Evolutionary conservation across 2,113 vertebrate species (phyloP).

Genomic region (Lutjanus erythropterus): DNA sequence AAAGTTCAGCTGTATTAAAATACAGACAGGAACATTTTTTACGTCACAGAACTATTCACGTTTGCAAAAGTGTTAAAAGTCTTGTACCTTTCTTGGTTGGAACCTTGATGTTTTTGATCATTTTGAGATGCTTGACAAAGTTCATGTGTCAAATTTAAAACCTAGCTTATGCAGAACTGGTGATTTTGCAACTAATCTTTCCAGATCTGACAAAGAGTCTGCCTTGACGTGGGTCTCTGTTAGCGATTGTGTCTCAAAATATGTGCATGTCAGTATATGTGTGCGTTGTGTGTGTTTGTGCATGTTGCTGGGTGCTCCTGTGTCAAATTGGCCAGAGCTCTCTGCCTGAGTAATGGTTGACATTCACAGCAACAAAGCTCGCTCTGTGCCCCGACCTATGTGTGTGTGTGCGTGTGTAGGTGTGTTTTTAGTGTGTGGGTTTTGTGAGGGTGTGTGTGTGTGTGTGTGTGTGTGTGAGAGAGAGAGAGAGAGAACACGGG

Average conservation of each 20-base stretch:
- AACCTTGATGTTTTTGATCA: not conserved
- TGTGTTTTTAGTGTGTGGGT: constrained; percentile 22
- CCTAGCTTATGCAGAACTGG: not conserved
- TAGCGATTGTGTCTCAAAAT: not conserved
- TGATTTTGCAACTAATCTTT: not conserved
- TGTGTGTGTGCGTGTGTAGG: constrained; percentile 30
- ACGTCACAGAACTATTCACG: not conserved
- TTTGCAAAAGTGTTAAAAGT: not conserved
- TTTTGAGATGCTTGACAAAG: not conserved
- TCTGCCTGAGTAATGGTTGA: constrained; percentile 59
- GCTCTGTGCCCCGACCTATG: constrained; percentile 60
- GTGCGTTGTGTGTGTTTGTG: constrained; percentile 42
- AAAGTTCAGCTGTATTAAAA: not conserved
- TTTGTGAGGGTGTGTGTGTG: constrained; percentile 20
- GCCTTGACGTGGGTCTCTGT: not conserved
- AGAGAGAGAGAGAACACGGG: not conserved
- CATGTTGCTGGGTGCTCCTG: constrained; percentile 53
- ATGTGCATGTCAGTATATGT: constrained; percentile 9
- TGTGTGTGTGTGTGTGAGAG: constrained; percentile 15
- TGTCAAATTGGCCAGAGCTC: constrained; percentile 46
- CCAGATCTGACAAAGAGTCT: not conserved
- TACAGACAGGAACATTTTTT: not conserved
- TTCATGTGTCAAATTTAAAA: not conserved
- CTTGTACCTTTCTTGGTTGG: not conserved
- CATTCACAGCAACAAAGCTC: constrained; percentile 68